Conservation (phyloP, 2,888 invertebrate species). For the Merodon equestris region DNA sequence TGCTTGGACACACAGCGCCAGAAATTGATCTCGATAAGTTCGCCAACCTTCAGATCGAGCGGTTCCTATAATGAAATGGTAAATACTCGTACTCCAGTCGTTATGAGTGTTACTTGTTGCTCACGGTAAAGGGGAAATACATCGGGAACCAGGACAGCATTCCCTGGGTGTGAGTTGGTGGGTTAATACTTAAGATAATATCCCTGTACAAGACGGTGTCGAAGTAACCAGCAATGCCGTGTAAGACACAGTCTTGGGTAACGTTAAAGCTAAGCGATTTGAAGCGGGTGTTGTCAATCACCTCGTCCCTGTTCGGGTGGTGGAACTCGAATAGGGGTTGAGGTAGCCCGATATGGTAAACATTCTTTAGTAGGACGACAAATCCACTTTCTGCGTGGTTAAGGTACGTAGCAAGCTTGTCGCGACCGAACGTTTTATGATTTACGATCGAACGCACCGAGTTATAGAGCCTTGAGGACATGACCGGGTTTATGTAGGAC, state of each 20-base stretch:
- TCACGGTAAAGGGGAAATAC: conserved; percentile 92
- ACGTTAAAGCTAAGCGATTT: conserved; percentile 85
- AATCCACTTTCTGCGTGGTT: conserved; percentile 88
- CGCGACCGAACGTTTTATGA: conserved; percentile 71
- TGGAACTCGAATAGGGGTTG: conserved; percentile 88
- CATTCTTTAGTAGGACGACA: conserved; percentile 86
- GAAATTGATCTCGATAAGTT: conserved; percentile 88
- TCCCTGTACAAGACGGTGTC: conserved; percentile 92
- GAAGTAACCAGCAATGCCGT: conserved; percentile 98
- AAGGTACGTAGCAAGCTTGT: conserved; percentile 71
- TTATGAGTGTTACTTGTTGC: conserved; percentile 52
- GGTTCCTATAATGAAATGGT: conserved; percentile 73
- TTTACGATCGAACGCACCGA: conserved; percentile 81
- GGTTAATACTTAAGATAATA: conserved; percentile 92
- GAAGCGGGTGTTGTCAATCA: conserved; percentile 86
- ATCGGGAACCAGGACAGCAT: conserved; percentile 99
- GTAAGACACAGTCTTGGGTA: conserved; percentile 88
- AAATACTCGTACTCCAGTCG: no score
- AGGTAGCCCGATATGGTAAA: conserved; percentile 76
- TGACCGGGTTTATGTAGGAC: conserved; percentile 95
- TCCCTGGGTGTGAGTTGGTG: conserved; percentile 91
- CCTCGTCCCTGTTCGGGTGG: conserved; percentile 90
- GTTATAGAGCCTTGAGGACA: conserved; percentile 91
- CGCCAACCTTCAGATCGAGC: conserved; percentile 83
- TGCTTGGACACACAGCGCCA: conserved; percentile 90